A percentile compares a stretch with the other conserved stretches of the same genome.
phyloP scores from a whole-genome alignment of 2,113 vertebrate species.

The Syngnathus typhle region DNA sequence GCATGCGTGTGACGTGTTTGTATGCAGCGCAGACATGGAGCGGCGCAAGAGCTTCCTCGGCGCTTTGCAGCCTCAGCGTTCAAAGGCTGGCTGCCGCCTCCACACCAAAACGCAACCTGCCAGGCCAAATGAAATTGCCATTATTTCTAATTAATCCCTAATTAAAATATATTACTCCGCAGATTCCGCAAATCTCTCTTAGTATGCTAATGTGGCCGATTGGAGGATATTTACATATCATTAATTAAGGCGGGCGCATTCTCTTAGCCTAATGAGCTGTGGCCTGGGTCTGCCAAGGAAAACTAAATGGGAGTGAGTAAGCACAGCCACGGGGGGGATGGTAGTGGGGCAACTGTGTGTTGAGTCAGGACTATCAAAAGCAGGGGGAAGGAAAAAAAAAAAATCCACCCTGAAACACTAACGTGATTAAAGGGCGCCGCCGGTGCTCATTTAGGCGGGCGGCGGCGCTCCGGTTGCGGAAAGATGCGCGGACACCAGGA shows the following conservation, averaged over 20 bases:
- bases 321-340: conserved; percentile 51
- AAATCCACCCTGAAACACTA: conserved; percentile 46
- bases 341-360: conserved; percentile 21
- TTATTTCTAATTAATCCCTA: conserved; percentile 99
- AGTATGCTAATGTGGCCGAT: conserved; percentile 99
- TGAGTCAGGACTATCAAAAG: conserved; percentile 65
- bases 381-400: neutral
- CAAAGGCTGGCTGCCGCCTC: conserved; percentile 62
- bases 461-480: neutral
- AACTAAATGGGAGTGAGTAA: conserved; percentile 72
- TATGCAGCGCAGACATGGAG: conserved; percentile 58
- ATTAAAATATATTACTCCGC: conserved; percentile 99
- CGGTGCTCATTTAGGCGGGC: conserved; percentile 4
- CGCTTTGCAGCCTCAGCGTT: conserved; percentile 51
- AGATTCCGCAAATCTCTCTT: conserved; percentile 99
- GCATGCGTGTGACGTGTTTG: conserved; percentile 43
- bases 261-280: conserved; percentile 99
- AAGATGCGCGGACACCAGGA: conserved; percentile 6
- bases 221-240: conserved; percentile 99
- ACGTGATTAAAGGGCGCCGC: conserved; percentile 32
- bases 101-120: conserved; percentile 94
- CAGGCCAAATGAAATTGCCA: conserved; percentile 99
- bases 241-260: conserved; percentile 99
- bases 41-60: conserved; percentile 49
- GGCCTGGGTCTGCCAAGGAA: conserved; percentile 86